Evolutionary conservation across 1,140 invertebrate genomes (phyloP), one percentile per base, ranked within the genome.

Genomic region (Panulirus ornatus): DNA sequence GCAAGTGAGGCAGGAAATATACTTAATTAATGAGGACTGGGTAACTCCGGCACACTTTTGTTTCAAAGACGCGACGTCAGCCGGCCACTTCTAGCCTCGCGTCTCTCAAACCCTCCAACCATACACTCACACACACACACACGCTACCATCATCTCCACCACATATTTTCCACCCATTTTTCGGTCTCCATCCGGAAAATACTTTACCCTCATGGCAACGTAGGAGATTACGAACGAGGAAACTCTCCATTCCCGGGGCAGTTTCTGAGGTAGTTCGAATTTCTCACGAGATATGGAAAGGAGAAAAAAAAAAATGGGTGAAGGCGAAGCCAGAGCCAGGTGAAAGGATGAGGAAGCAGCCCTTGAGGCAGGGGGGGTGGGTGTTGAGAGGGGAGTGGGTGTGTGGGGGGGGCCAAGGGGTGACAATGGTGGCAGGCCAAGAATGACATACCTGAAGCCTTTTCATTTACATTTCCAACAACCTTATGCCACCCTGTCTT

Each of bases 1-100:
- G 8, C 71, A 75, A 51, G 51, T 36, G 22, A 82, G 78, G 76
- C 22, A 54, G 36, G 51, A 58, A 82, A 82, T 79, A 79, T 58
- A 30, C 51, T 82, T 51, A 34, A 58, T 47, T 82, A 82, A 82
- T 82, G 51, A 82, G 78, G 51, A 82, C 27, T 38, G 78, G 78
- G 78, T 58, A 82, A 82, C 51, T 51, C 38, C 51, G 9, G 76
- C 76, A 79, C 76, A 79, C 76, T 73, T 79, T 79, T 79, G 76
- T 79, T 79, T 79, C 76, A 58, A 58, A 22, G 30, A 51, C n/a
- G 34, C 51, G 47, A 36, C 78, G 47, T 58, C 78, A 51, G 36
- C 78, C 27, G 38, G 78, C 51, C 78, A 58, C 78, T 82, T 82
- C 78, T 82, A 9, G 22, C 78, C 44, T 82, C 78, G 19, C 47